Evolutionary conservation across 2,888 invertebrate species (phyloP), one percentile per base, ranked within the genome.

Genomic region (Caenorhabditis japonica): DNA sequence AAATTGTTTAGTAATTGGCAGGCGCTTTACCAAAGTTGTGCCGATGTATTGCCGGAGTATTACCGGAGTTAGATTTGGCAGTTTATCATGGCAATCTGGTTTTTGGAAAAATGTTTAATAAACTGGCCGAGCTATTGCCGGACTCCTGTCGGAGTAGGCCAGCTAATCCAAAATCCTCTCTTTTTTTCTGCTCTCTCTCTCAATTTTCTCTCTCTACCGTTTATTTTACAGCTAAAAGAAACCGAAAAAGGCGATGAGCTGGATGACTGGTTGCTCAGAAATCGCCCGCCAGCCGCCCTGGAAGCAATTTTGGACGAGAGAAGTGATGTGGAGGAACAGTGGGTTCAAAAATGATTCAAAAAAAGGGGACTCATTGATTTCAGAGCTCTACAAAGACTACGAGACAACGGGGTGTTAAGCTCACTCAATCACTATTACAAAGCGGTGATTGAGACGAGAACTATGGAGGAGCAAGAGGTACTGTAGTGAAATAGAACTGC

Each of bases 371-470:
- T n/a, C 7, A 17, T 25, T 21, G n/a, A n/a, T 49, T 75, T 44
- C 33, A 79, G 79, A 44, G 72, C 76, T 4, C 70, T 80, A n/a
- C 74, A 80, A 43, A 47, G 80, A 23, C 66, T 80, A 3, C 74
- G 80, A 2, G 61, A 77, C 39, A 71, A 76, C 41, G 77, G 76
- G 36, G 76, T 76, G 5, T 17, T 80, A 13, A 64, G 64, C 30
- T 76, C 76, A 17, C 34, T 80, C 13, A 74, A 75, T 17, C 75
- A 77, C 43, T 80, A 77, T 34, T 80, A 80, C 46, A 59, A 76
- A 23, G 77, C 77, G 4, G 70, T 75, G 0, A 80, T 80, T 10
- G 80, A 80, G 34, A 62, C 71, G n/a, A 46, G 74, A 27, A 49
- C 36, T 27, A 30, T 38, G 12, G 55, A 51, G 7, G 68, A 74